Percentiles rank a stretch among this genome's conserved stretches.
phyloP scores from a whole-genome alignment of 2,113 vertebrate species.

The Psammodynastes pulverulentus region DNA sequence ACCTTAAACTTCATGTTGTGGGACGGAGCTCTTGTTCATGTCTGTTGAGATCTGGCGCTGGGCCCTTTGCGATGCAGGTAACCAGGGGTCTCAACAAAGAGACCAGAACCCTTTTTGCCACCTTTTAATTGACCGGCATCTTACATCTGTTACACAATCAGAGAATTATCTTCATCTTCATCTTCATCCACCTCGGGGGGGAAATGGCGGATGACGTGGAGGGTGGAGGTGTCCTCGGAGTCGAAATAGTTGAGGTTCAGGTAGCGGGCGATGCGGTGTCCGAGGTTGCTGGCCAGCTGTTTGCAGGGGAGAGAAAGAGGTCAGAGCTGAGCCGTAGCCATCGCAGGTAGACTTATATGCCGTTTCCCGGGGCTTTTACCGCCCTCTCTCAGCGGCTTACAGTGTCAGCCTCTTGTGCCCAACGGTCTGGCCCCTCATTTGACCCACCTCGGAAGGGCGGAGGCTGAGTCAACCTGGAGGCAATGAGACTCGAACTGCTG shows the following conservation, averaged over 20 bases:
- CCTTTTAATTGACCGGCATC: not conserved
- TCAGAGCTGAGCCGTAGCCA: not conserved
- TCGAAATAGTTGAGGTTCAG: conserved; percentile 22
- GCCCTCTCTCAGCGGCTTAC: not conserved
- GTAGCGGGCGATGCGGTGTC: conserved; percentile 6
- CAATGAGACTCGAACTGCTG: no score
- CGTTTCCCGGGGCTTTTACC: no score
- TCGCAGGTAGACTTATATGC: not conserved
- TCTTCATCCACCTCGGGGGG: not conserved
- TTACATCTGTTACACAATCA: not conserved
- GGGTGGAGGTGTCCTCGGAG: not conserved
- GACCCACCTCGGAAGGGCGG: fast-evolving
- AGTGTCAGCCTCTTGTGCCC: no score
- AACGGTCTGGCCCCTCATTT: no score
- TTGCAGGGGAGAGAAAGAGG: not conserved
- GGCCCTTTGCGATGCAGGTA: not conserved
- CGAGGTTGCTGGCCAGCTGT: not conserved
- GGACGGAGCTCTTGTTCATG: fast-evolving
- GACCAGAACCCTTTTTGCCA: fast-evolving
- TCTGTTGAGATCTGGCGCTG: not conserved
- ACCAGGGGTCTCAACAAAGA: not conserved
- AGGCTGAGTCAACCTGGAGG: no score
- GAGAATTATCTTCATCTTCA: not conserved
- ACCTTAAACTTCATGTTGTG: not conserved
- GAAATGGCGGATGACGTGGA: not conserved